phyloP scores from a whole-genome alignment of 2,113 vertebrate genomes.

The Pelobates fuscus region DNA sequence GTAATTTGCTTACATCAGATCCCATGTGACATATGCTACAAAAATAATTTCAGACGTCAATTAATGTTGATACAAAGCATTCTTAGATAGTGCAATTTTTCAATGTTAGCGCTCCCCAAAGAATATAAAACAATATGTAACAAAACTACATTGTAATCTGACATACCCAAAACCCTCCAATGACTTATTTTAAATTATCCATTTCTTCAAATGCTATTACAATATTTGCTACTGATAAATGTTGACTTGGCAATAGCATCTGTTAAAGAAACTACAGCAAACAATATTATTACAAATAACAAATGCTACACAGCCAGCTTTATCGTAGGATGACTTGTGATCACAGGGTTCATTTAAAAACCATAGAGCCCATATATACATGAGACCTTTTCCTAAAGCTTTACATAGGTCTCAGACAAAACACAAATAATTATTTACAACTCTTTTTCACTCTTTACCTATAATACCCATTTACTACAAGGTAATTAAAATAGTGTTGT shows the following conservation, averaged over 20 bases:
- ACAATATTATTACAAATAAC: not conserved
- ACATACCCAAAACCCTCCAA: not conserved
- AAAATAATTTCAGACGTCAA: conserved; percentile 10
- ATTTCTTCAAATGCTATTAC: not conserved
- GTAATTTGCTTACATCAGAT: conserved; percentile 5
- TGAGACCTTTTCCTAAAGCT: no score
- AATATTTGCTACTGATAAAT: not conserved
- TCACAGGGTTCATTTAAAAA: no score
- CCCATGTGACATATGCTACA: not conserved
- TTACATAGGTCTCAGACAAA: no score
- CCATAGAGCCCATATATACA: no score
- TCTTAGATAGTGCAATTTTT: conserved; percentile 1
- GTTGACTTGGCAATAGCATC: not conserved
- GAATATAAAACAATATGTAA: conserved; percentile 20
- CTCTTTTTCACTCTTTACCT: no score
- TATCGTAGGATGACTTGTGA: no score
- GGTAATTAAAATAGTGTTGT: no score
- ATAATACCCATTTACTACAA: no score
- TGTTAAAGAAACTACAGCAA: not conserved
- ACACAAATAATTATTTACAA: no score
- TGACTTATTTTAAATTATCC: not conserved
- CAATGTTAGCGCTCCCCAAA: conserved; percentile 3
- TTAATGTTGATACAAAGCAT: conserved; percentile 10
- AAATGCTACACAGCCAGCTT: no score
- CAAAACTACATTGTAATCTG: not conserved